Evolutionary conservation across 2,113 vertebrate species (phyloP).

Genomic region (Microcebus murinus): DNA sequence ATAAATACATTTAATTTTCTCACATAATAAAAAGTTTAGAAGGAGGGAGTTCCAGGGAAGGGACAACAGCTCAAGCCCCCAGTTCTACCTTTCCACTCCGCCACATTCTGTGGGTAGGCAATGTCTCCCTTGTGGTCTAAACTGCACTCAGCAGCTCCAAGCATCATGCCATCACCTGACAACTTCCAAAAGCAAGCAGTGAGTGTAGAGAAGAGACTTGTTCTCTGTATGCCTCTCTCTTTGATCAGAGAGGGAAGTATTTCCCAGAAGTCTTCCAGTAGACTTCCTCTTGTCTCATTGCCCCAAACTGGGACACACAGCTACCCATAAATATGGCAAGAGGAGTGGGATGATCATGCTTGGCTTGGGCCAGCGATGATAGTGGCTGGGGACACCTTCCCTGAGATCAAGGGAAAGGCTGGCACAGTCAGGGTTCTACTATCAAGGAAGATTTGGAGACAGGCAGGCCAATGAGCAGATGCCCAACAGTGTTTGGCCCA

Average conservation of each 20-base stretch:
- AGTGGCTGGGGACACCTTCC: not conserved
- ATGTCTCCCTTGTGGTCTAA: not conserved
- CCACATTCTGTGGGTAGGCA: not conserved
- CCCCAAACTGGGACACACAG: not conserved
- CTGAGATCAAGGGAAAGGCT: not conserved
- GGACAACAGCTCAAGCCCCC: not conserved
- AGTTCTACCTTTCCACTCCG: not conserved
- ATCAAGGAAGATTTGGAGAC: not conserved
- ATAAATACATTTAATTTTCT: not conserved
- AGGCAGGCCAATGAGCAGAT: not conserved
- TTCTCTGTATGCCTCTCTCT: not conserved
- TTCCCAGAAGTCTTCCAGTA: not conserved
- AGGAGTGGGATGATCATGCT: not conserved
- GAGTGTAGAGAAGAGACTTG: not conserved
- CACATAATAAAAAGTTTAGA: not conserved
- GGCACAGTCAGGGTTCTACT: not conserved
- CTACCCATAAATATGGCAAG: not conserved
- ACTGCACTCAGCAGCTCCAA: not conserved
- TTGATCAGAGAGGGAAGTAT: not conserved
- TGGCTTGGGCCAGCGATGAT: not conserved
- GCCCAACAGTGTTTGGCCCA: not conserved
- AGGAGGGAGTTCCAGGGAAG: not conserved
- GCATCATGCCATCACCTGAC: not conserved
- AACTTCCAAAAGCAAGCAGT: conserved; percentile 13
- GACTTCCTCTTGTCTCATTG: not conserved